phyloP scores from a whole-genome alignment of 2,888 invertebrate species.

The Prosopocoilus inquinatus region DNA sequence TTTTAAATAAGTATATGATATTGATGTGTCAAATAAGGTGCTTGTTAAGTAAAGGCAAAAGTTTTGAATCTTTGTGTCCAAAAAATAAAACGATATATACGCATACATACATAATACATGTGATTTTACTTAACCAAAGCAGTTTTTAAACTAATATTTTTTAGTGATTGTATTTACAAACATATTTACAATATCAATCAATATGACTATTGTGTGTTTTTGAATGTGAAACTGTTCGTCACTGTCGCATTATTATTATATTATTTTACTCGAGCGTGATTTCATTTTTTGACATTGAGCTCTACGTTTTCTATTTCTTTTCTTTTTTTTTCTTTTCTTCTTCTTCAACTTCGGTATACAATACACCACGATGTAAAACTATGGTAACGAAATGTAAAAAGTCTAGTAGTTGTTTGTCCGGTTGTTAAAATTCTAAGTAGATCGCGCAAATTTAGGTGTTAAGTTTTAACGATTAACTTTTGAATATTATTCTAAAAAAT shows the following conservation, averaged over 20 bases:
- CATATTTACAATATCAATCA: slow-evolving; percentile 7
- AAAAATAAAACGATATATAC: slow-evolving; percentile 2
- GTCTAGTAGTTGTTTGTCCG: background rate
- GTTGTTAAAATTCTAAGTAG: background rate
- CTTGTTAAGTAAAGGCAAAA: background rate
- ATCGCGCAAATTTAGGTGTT: background rate
- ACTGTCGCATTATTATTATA: background rate
- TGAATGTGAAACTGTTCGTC: background rate
- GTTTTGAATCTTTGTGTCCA: slow-evolving; percentile 12
- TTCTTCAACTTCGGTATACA: background rate
- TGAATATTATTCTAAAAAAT: background rate
- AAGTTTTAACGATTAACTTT: slow-evolving; percentile 8
- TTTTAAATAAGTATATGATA: too few relatives aligned
- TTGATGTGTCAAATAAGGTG: too few relatives aligned
- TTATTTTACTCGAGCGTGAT: too few relatives aligned
- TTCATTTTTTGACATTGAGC: too few relatives aligned
- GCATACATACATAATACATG: slow-evolving; percentile 19
- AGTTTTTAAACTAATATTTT: slow-evolving; percentile 21
- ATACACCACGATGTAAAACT: background rate
- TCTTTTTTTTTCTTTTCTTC: too few relatives aligned
- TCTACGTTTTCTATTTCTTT: too few relatives aligned
- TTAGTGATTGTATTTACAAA: slow-evolving; percentile 12
- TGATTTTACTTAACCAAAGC: slow-evolving; percentile 33
- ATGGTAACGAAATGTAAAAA: background rate
- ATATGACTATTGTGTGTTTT: slow-evolving; percentile 1